Conservation (phyloP, 2,797 vertebrate genomes). For the Myioborus miniatus region DNA sequence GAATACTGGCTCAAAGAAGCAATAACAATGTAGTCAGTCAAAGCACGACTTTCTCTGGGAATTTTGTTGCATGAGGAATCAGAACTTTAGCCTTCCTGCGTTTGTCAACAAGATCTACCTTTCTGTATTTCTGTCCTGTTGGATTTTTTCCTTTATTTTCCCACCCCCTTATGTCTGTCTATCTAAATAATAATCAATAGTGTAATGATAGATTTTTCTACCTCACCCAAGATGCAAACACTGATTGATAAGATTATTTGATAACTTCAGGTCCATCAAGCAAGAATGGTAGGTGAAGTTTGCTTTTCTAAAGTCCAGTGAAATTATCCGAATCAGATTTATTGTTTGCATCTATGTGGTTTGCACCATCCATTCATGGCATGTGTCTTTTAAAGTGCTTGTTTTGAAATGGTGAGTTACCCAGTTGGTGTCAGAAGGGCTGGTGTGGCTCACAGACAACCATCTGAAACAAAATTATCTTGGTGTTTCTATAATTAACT, state of each 20-base stretch:
- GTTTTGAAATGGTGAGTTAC: neutral
- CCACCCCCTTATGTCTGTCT: neutral
- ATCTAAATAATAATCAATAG: neutral
- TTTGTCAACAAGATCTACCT: conserved; percentile 23
- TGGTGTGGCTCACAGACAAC: neutral
- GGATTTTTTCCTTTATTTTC: neutral
- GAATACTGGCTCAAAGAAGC: conserved; percentile 25
- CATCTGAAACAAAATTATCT: neutral
- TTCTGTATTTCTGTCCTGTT: neutral
- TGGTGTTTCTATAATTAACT: conserved; percentile 2
- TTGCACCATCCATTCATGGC: neutral
- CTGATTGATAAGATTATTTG: neutral
- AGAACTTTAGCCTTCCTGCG: conserved; percentile 12
- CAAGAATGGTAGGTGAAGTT: neutral
- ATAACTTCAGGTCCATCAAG: neutral
- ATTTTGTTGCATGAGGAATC: conserved; percentile 18
- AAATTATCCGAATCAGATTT: neutral
- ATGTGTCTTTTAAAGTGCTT: neutral
- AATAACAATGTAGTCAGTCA: conserved; percentile 23
- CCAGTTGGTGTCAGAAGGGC: neutral
- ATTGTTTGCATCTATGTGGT: neutral
- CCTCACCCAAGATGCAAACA: neutral
- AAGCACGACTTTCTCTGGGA: conserved; percentile 23
- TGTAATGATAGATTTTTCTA: conserved; percentile 33
- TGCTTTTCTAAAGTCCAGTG: neutral